A percentile compares a stretch with the other conserved stretches of the same genome.
phyloP scores from a whole-genome alignment of 2,113 vertebrate genomes.

The Raphicerus campestris region DNA sequence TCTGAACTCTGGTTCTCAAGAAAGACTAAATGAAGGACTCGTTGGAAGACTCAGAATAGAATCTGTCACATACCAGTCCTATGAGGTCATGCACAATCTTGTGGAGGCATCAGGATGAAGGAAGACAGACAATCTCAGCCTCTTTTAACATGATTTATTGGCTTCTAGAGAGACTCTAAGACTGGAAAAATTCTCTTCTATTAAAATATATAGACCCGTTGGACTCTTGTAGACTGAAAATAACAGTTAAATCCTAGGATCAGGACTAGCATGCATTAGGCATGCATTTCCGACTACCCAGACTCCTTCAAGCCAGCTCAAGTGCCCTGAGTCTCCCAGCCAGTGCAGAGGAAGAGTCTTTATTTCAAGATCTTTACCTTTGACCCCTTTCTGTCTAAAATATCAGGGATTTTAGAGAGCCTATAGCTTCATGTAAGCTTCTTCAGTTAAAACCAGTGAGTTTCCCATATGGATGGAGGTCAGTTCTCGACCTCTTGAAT shows the following conservation, averaged over 20 bases:
- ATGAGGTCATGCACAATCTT: constrained; percentile 51
- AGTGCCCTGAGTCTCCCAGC: background rate
- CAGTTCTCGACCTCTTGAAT: constrained; percentile 43
- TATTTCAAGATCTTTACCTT: constrained; percentile 28
- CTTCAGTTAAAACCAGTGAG: constrained; percentile 35
- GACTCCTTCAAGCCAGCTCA: background rate
- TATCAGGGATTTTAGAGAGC: background rate
- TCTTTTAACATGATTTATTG: constrained; percentile 64
- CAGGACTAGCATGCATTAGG: background rate
- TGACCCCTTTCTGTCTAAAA: constrained; percentile 32
- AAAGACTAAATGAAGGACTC: constrained; percentile 56
- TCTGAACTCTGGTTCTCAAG: constrained; percentile 66
- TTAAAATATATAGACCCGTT: constrained; percentile 22
- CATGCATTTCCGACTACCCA: background rate
- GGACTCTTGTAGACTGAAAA: constrained; percentile 52
- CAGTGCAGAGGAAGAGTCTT: background rate
- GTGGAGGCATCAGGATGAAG: constrained; percentile 32
- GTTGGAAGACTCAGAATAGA: constrained; percentile 66
- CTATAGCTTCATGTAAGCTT: background rate
- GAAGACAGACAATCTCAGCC: constrained; percentile 54
- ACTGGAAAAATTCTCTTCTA: constrained; percentile 41
- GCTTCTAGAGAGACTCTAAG: constrained; percentile 58
- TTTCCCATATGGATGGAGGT: constrained; percentile 37
- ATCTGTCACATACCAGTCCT: constrained; percentile 59
- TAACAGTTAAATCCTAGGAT: constrained; percentile 47